phyloP scores from a whole-genome alignment of 2,113 vertebrate genomes.

The Sylvia atricapilla region DNA sequence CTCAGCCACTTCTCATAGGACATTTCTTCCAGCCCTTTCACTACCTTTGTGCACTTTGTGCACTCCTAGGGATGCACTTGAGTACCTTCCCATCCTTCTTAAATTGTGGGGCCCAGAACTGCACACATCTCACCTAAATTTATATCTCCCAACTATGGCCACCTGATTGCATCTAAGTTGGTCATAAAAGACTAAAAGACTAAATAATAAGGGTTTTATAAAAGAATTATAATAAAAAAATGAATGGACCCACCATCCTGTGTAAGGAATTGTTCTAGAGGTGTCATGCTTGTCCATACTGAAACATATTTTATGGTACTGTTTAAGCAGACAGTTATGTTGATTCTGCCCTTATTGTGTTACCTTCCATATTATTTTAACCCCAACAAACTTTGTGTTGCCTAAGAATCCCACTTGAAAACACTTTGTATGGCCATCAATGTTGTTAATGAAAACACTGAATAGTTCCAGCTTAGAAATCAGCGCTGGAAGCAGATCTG shows the following conservation, averaged over 20 bases:
- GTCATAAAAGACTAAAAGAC: neutral
- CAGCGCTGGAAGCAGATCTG: neutral
- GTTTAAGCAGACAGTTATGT: neutral
- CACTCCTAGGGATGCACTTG: neutral
- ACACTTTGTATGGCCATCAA: neutral
- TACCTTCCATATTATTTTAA: neutral
- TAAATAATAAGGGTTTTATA: neutral
- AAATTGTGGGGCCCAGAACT: neutral
- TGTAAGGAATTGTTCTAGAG: neutral
- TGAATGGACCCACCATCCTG: neutral
- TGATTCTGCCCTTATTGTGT: neutral
- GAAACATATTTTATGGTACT: neutral
- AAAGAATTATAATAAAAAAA: neutral
- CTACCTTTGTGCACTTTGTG: neutral
- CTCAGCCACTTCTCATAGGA: neutral
- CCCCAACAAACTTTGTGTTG: neutral
- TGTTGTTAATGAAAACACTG: neutral
- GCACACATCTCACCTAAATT: neutral
- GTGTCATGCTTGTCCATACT: accelerated
- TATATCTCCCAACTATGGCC: accelerated
- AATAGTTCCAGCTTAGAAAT: neutral
- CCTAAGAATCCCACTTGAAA: neutral
- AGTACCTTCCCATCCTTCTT: neutral
- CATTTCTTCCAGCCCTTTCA: neutral
- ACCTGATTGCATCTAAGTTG: neutral